Conservation (phyloP, 2,888 invertebrate genomes). For the Athrips mouffetella region DNA sequence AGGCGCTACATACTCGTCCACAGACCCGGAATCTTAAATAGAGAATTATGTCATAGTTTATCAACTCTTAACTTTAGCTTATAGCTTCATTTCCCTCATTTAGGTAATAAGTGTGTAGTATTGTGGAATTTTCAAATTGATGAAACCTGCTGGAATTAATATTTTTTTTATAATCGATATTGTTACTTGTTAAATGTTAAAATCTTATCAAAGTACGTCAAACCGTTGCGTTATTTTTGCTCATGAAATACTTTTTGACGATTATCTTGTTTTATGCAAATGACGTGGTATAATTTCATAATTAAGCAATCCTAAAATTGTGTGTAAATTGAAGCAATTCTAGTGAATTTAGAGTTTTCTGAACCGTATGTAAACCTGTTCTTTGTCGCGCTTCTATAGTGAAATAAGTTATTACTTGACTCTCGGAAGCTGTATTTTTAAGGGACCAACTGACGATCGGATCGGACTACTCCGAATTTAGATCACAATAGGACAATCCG, state of each 20-base stretch:
- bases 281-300: neutral
- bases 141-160: slow-evolving; percentile 34
- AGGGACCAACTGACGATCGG: too few species aligned
- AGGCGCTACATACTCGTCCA: slow-evolving; percentile 52
- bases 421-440: too few species aligned
- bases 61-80: slow-evolving; percentile 23
- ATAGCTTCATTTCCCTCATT: slow-evolving; percentile 20
- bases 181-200: slow-evolving; percentile 37
- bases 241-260: slow-evolving; percentile 19
- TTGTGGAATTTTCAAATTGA: slow-evolving; percentile 25
- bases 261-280: slow-evolving; percentile 8
- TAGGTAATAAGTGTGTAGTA: slow-evolving; percentile 31
- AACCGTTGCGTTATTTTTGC: slow-evolving; percentile 19
- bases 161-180: slow-evolving; percentile 34
- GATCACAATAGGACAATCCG: too few species aligned
- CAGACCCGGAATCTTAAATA: slow-evolving; percentile 53
- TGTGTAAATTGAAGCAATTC: neutral
- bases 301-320: neutral
- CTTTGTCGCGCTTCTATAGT: neutral
- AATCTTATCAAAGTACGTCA: slow-evolving; percentile 29
- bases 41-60: slow-evolving; percentile 26
- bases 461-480: too few species aligned
- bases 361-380: neutral
- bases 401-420: too few species aligned
- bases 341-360: neutral